A percentile compares a stretch with the other conserved stretches of the same genome.
phyloP scores from a whole-genome alignment of 2,113 vertebrate genomes.

The Cyphomyrus discorhynchus region DNA sequence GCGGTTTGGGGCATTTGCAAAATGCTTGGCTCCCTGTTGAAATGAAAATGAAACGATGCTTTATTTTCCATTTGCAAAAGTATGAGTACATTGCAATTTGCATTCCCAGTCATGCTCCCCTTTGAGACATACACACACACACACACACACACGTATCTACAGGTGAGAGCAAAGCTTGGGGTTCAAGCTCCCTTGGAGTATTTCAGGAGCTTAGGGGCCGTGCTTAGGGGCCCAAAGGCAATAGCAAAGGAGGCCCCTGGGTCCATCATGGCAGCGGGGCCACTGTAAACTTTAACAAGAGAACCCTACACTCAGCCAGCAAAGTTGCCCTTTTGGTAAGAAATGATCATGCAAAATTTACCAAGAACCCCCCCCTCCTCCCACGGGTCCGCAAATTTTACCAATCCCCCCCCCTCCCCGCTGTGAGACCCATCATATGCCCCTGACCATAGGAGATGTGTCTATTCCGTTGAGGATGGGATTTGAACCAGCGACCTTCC shows the following conservation, averaged over 20 bases:
- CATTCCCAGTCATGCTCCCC: neutral
- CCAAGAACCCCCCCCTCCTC: neutral
- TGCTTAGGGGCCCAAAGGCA: neutral
- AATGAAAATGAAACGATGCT: neutral
- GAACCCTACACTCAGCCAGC: neutral
- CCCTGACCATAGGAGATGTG: neutral
- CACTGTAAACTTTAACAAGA: neutral
- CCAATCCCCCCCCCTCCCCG: neutral
- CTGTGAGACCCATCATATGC: neutral
- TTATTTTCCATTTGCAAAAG: neutral
- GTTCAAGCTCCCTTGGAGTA: neutral
- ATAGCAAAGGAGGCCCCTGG: neutral
- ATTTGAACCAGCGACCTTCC: neutral
- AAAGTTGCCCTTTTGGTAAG: neutral
- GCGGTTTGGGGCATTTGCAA: slow-evolving; percentile 22
- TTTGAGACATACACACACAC: neutral
- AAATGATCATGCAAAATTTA: neutral
- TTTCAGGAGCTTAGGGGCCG: neutral
- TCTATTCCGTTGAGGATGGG: neutral
- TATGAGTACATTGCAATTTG: neutral
- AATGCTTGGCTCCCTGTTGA: neutral
- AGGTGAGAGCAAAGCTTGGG: neutral
- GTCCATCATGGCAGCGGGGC: neutral
- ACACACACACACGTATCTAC: neutral
- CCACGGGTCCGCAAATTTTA: neutral